Conservation (phyloP, 2,797 vertebrate species). For the Gambusia yucatana region DNA sequence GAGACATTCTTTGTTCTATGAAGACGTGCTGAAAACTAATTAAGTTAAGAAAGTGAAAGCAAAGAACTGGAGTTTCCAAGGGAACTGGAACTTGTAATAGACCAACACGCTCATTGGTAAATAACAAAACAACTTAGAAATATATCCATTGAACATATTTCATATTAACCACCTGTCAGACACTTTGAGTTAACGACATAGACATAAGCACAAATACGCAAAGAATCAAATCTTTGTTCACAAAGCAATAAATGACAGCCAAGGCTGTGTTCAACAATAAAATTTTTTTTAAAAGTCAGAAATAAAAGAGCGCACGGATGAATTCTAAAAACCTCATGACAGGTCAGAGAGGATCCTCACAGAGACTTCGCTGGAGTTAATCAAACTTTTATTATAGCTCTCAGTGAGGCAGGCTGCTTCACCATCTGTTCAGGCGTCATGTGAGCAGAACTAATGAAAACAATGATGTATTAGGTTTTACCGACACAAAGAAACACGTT, state of each 20-base stretch:
- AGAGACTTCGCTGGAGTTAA: conserved; percentile 19
- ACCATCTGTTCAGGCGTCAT: conserved; percentile 52
- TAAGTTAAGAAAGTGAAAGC: not conserved
- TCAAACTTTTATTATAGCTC: conserved; percentile 51
- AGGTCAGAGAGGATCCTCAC: conserved; percentile 4
- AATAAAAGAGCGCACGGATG: not conserved
- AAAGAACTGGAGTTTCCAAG: not conserved
- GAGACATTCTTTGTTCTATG: not conserved
- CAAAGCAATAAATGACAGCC: not conserved
- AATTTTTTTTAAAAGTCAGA: too few relatives aligned
- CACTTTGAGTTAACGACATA: conserved; percentile 4
- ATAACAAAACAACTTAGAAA: not conserved
- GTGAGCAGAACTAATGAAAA: conserved; percentile 60
- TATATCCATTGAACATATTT: too few relatives aligned
- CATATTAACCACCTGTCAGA: not conserved
- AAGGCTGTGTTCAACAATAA: not conserved
- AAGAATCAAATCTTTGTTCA: not conserved
- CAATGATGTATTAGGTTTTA: conserved; percentile 55
- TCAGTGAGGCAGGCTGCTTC: conserved; percentile 36
- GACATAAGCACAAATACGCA: not conserved
- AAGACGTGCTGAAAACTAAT: not conserved
- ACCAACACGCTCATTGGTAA: not conserved
- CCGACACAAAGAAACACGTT: conserved; percentile 48
- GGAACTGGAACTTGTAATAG: not conserved
- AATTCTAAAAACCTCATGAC: not conserved